These are phyloP conservation scores for Pseudolaguvia tuberculata DNA, from an alignment of 2,113 vertebrate species.

Conservation along the genomic window DNA sequence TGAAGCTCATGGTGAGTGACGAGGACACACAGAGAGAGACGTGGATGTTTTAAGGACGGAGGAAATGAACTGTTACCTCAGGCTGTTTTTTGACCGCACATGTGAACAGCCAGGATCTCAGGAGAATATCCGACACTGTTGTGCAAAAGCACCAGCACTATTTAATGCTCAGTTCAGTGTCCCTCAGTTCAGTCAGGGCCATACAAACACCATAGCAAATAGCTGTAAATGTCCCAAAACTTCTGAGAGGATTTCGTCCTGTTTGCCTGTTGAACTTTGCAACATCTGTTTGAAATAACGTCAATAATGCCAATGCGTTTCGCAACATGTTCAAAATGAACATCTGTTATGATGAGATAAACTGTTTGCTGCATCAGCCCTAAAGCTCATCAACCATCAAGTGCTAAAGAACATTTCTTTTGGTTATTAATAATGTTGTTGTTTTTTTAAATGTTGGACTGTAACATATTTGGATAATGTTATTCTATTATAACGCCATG, in stretches of 20 bases:
- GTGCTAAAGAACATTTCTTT: too few species aligned
- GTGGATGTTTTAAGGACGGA: slow-evolving; percentile 68
- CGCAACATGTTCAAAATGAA: neutral
- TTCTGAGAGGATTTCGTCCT: neutral
- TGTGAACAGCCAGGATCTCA: slow-evolving; percentile 71
- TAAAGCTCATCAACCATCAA: too few species aligned
- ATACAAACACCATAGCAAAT: neutral
- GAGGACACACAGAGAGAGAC: slow-evolving; percentile 71
- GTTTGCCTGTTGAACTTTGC: neutral
- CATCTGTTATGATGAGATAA: neutral
- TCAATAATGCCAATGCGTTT: neutral
- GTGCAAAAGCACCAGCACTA: neutral
- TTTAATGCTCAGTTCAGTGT: neutral
- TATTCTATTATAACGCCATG: neutral
- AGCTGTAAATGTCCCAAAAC: neutral
- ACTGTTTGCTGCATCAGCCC: neutral
- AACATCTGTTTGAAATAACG: neutral
- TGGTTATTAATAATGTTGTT: too few species aligned
- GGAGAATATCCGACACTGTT: slow-evolving; percentile 57
- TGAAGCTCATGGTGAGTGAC: slow-evolving; percentile 71
- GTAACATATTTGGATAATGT: too few species aligned
- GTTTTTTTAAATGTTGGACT: too few species aligned
- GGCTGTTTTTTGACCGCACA: slow-evolving; percentile 74
- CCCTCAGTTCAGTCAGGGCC: neutral
- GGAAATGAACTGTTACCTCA: slow-evolving; percentile 75